phyloP scores from a whole-genome alignment of 2,888 invertebrate species.

The Cinara cedri region DNA sequence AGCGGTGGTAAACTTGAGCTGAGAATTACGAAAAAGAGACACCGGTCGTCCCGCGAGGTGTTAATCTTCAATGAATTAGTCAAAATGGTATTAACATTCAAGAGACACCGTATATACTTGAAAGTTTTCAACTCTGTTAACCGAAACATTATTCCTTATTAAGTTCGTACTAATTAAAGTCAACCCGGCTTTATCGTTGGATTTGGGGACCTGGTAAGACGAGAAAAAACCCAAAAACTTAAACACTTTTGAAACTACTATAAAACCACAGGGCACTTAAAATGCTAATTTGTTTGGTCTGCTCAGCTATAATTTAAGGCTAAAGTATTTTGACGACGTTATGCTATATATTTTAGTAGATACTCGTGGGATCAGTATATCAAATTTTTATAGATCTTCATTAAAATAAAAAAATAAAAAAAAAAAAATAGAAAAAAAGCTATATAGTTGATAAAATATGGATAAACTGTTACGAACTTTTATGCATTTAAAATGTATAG shows the following conservation, averaged over 20 bases:
- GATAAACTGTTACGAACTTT: conserved; percentile 11
- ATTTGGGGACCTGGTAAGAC: conserved; percentile 20
- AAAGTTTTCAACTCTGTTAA: conserved; percentile 54
- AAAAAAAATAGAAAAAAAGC: background rate
- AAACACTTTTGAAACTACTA: conserved; percentile 53
- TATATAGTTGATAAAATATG: background rate
- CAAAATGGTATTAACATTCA: conserved; percentile 57
- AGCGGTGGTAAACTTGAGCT: conserved; percentile 33
- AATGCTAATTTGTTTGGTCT: conserved; percentile 49
- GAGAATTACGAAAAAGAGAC: conserved; percentile 51
- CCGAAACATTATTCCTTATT: conserved; percentile 57
- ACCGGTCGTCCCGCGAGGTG: conserved; percentile 55
- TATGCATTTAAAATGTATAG: background rate
- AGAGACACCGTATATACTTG: conserved; percentile 33
- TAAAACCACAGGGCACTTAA: conserved; percentile 51
- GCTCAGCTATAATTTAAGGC: conserved; percentile 32
- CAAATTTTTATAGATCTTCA: background rate
- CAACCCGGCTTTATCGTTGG: conserved; percentile 49
- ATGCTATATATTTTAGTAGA: background rate
- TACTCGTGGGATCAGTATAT: background rate
- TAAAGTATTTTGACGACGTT: conserved; percentile 26
- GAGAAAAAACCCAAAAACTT: conserved; percentile 41
- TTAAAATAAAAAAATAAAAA: background rate
- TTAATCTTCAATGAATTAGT: conserved; percentile 57
- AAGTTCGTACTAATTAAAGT: conserved; percentile 56